Base-by-base conservation (phyloP, 1,140 invertebrate species). In the Drosophila subpulchrella region DNA sequence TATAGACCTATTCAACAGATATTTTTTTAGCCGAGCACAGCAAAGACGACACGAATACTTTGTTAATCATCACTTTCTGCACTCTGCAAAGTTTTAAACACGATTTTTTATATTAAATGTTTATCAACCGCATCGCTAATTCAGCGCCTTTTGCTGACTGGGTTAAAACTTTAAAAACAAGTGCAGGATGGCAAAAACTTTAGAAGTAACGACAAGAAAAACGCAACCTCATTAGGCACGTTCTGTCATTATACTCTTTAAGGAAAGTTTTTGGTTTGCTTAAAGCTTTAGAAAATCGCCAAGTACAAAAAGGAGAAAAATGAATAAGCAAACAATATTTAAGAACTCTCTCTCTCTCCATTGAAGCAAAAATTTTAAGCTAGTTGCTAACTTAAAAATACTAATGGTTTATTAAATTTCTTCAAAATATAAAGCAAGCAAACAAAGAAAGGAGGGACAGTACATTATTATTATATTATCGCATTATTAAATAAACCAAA, bases 221-320 rank as follows among this genome's bases (percentile, higher is more conserved):
- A 34, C 11, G 4, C 27, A 11, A 15, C 32, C 15, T 53, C 50
- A 53, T 53, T 53, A 53, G 32, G 32, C 50, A 53, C 50, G 50
- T 53, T 36, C 32, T 53, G 50, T 53, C 50, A 12, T 53, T 20
- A 36, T 3, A 6, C 15, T 36, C 11, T 12, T 5, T 7, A 36
- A 53, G 3, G 0, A 12, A 53, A 53, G 15, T 53, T 36, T 11
- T 36, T 20, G 10, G 15, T 13, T 36, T 12, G 6, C 4, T 53
- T 36, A 7, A 10, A 6, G 42, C 42, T 46, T 46, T 2, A 11
- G 11, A 20, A 46, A 12, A 20, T 12, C 4, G 17, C 17, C 5
- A 20, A 24, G 8, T 20, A 46, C 10, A 44, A 20, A 46, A 11
- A n/a, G 17, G 10, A 17, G 4, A 3, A 20, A 10, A 3, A 17